Evolutionary conservation across 2,888 invertebrate species (phyloP).

Genomic region (Tiphia femorata): DNA sequence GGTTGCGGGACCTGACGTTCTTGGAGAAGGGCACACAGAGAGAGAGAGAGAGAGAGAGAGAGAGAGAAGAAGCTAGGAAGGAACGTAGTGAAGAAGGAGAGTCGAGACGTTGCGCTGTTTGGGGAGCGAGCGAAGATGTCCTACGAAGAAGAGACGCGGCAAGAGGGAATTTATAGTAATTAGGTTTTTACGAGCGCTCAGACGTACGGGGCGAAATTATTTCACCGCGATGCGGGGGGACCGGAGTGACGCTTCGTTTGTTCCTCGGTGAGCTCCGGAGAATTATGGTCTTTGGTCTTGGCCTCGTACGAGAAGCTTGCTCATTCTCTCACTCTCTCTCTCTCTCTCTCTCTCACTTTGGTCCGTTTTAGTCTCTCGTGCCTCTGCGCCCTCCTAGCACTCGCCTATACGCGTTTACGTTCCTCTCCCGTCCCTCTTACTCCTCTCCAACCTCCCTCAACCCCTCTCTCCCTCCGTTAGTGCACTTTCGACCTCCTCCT

Average conservation of each 20-base stretch:
- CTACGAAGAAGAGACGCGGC: too few species aligned
- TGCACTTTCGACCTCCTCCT: slow-evolving; percentile 30
- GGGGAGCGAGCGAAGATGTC: too few species aligned
- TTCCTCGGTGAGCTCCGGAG: slow-evolving; percentile 29
- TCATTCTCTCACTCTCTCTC: neutral
- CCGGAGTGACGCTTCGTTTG: slow-evolving; percentile 21
- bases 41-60: neutral
- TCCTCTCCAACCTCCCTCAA: neutral
- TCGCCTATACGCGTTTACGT: neutral
- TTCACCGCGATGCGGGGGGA: too few species aligned
- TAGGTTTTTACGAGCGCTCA: too few species aligned
- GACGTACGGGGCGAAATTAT: too few species aligned
- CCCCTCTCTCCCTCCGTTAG: neutral
- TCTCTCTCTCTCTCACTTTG: slow-evolving; percentile 1
- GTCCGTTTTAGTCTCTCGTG: too few species aligned
- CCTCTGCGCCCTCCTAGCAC: neutral
- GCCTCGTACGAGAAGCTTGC: neutral
- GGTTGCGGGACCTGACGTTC: too few species aligned
- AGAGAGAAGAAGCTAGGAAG: neutral
- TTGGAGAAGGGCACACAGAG: neutral
- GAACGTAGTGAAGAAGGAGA: too few species aligned
- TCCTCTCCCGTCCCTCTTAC: slow-evolving; percentile 1
- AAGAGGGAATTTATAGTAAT: too few species aligned
- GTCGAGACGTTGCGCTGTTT: too few species aligned
- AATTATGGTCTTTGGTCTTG: slow-evolving; percentile 23